These are phyloP conservation scores for Neopipo cinnamomea DNA, from an alignment of 2,113 vertebrate genomes.

Conservation along the genomic window DNA sequence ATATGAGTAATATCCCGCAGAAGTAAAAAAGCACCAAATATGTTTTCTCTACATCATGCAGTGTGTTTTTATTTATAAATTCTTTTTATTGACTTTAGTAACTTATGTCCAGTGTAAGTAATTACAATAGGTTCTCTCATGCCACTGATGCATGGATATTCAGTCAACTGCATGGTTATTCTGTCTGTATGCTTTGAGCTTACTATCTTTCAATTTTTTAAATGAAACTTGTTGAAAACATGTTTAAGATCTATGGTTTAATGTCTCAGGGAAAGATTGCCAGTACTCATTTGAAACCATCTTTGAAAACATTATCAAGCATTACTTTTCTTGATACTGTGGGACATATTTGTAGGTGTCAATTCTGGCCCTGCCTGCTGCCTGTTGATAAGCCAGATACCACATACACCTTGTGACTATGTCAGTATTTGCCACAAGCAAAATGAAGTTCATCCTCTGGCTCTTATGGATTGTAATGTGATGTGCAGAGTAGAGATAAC, in stretches of 20 bases:
- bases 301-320: not conserved
- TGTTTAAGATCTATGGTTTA: not conserved
- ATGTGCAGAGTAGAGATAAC: not conserved
- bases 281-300: not conserved
- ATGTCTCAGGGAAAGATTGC: not conserved
- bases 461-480: not conserved
- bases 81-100: not conserved
- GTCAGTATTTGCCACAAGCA: not conserved
- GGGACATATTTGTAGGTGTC: not conserved
- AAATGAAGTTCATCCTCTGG: not conserved
- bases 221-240: not conserved
- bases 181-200: not conserved
- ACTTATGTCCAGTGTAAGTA: not conserved
- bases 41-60: fast-evolving
- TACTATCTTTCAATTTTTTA: not conserved
- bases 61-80: not conserved
- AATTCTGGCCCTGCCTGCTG: not conserved
- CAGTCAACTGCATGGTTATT: not conserved
- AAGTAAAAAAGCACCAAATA: not conserved
- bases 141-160: not conserved
- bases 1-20: not conserved
- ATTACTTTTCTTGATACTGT: not conserved
- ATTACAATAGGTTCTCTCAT: not conserved
- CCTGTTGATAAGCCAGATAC: slow-evolving; percentile 8
- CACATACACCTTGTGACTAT: not conserved